A percentile compares a stretch with the other conserved stretches of the same genome.
phyloP scores from a whole-genome alignment of 2,113 vertebrate genomes.

The Nipponia nippon region DNA sequence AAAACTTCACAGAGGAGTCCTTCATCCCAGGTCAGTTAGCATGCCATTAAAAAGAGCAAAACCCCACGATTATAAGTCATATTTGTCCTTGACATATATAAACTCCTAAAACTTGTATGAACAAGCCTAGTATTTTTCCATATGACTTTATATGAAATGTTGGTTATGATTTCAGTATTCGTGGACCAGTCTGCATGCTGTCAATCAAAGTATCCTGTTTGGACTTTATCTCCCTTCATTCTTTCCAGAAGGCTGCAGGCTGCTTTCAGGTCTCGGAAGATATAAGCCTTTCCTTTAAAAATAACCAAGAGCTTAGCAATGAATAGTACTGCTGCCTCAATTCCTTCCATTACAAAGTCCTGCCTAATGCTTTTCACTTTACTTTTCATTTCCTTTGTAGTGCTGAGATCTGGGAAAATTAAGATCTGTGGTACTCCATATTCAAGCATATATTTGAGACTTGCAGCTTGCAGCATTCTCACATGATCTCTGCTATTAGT shows the following conservation, averaged over 20 bases:
- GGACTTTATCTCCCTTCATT: conserved; percentile 47
- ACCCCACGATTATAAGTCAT: neutral
- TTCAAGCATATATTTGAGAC: conserved; percentile 19
- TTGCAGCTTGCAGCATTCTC: conserved; percentile 32
- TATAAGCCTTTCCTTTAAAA: conserved; percentile 59
- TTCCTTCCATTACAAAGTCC: conserved; percentile 38
- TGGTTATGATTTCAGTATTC: neutral
- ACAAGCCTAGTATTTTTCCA: neutral
- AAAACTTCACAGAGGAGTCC: neutral
- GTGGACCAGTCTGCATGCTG: neutral
- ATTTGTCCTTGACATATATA: neutral
- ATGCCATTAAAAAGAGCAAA: neutral
- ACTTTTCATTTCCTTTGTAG: conserved; percentile 53
- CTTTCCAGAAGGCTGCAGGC: conserved; percentile 40
- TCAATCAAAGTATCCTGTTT: conserved; percentile 37
- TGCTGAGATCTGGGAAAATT: conserved; percentile 53
- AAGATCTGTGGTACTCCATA: conserved; percentile 27
- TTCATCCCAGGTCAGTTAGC: neutral
- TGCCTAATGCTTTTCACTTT: conserved; percentile 52
- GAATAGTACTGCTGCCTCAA: conserved; percentile 55
- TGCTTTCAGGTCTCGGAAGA: conserved; percentile 49
- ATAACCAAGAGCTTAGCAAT: conserved; percentile 51
- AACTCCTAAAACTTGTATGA: neutral
- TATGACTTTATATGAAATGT: neutral
- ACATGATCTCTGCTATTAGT: conserved; percentile 27